phyloP scores from a whole-genome alignment of 2,797 vertebrate species.

The Luscinia luscinia region DNA sequence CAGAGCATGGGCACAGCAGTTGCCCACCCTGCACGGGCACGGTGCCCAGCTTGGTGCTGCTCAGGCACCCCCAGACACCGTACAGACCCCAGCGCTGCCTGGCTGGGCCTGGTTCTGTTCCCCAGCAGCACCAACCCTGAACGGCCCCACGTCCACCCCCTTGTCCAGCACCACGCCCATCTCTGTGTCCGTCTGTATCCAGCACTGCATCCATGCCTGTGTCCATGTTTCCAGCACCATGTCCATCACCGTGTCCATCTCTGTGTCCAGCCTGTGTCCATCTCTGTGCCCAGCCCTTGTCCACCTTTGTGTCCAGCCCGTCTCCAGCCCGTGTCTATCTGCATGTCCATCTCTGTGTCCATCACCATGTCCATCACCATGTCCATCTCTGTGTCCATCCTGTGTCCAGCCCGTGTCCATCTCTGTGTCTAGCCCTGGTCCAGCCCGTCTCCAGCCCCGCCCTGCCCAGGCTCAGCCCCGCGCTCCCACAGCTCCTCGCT shows the following conservation, averaged over 20 bases:
- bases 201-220: too few relatives aligned
- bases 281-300: too few relatives aligned
- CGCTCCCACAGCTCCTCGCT: not conserved
- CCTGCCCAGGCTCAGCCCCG: too few relatives aligned
- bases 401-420: not conserved
- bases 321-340: not conserved
- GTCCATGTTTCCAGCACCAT: not conserved
- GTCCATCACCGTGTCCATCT: not conserved
- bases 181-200: too few relatives aligned
- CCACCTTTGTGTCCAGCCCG: not conserved
- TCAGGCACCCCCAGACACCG: not conserved
- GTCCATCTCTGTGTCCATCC: not conserved
- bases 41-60: not conserved
- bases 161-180: not conserved
- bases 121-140: not conserved
- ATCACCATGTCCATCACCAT: not conserved
- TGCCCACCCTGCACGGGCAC: not conserved
- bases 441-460: not conserved
- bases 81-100: too few relatives aligned
- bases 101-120: fast-evolving
- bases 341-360: too few relatives aligned
- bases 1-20: not conserved
- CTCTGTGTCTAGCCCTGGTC: too few relatives aligned
- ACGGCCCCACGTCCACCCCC: not conserved
- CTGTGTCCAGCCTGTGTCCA: not conserved